Conservation (phyloP, 1,140 invertebrate species). For the Periplaneta americana region DNA sequence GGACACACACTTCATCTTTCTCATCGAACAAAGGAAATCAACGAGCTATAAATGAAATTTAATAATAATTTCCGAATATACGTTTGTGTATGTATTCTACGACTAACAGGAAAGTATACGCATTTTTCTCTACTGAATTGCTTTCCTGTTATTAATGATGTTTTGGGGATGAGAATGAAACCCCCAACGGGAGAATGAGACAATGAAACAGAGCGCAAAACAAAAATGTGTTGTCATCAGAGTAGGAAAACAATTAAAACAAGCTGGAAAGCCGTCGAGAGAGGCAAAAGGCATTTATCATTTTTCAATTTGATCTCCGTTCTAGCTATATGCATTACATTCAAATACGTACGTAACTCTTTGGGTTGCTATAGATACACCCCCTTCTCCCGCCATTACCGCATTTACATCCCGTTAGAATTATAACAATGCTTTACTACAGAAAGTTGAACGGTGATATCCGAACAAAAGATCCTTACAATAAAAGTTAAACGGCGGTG, state of each 20-base stretch:
- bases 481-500: not conserved
- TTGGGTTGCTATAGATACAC: not conserved
- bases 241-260: conserved; percentile 17
- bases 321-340: not conserved
- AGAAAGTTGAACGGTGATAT: not conserved
- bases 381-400: too few relatives aligned
- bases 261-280: conserved; percentile 2
- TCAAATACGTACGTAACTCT: not conserved
- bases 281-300: conserved; percentile 9
- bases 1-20: conserved; percentile 6
- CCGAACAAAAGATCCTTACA: not conserved
- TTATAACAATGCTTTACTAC: not conserved
- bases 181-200: not conserved
- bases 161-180: not conserved
- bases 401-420: not conserved
- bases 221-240: conserved; percentile 11
- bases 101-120: not conserved
- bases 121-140: conserved; percentile 13
- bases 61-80: conserved; percentile 5
- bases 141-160: conserved; percentile 15
- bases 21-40: not conserved
- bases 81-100: not conserved
- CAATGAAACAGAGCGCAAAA: conserved; percentile 5
- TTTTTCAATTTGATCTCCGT: conserved; percentile 12
- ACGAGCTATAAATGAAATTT: conserved; percentile 10